Evolutionary conservation across 2,113 vertebrate genomes (phyloP).

Genomic region (Pteropus alecto): DNA sequence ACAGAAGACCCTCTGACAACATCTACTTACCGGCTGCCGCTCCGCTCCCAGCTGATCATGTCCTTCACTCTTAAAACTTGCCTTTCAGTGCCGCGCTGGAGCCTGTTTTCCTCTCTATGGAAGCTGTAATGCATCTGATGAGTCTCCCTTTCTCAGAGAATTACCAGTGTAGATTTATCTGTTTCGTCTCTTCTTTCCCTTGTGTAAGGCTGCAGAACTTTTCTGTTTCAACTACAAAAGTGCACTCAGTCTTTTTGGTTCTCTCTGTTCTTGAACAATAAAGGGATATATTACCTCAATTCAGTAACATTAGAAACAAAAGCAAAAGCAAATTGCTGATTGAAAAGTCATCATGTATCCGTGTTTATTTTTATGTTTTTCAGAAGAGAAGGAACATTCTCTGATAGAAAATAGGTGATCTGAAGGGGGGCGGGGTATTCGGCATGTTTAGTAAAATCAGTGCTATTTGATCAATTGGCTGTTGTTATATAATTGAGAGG

Average conservation of each 20-base stretch:
- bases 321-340: not conserved
- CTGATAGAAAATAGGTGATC: not conserved
- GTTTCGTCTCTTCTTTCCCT: not conserved
- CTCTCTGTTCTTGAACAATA: not conserved
- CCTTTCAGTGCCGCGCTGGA: not conserved
- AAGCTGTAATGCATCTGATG: not conserved
- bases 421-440: not conserved
- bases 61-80: constrained; percentile 26
- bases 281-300: not conserved
- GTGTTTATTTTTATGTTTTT: not conserved
- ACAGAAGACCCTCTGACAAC: constrained; percentile 3
- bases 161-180: constrained; percentile 38
- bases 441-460: constrained; percentile 12
- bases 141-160: not conserved
- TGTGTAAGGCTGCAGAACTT: not conserved
- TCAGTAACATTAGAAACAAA: constrained; percentile 17
- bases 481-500: constrained; percentile 23
- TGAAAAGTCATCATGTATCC: not conserved
- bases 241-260: not conserved
- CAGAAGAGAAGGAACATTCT: not conserved
- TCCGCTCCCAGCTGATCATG: not conserved
- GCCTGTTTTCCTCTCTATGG: not conserved
- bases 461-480: not conserved
- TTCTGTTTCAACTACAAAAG: not conserved
- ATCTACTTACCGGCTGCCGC: not conserved